A percentile compares a stretch with the other conserved stretches of the same genome.
Conservation (phyloP, 2,888 invertebrate genomes). For the Rugalucina vietnamica region DNA sequence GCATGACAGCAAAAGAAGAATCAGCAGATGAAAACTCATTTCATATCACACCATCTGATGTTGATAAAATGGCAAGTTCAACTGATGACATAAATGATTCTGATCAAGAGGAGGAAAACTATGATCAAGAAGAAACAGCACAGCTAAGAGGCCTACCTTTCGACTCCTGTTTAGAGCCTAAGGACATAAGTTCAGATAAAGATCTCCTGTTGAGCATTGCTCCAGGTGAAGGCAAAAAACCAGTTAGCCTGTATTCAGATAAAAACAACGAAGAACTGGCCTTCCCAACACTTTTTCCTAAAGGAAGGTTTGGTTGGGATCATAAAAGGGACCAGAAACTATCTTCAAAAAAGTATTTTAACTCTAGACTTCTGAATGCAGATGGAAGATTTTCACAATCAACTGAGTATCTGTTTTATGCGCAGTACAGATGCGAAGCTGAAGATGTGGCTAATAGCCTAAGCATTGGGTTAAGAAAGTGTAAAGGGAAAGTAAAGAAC, state of each 20-base stretch:
- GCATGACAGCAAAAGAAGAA: neutral
- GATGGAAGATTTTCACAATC: slow-evolving; percentile 52
- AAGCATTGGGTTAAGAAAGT: slow-evolving; percentile 28
- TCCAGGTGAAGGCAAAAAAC: slow-evolving; percentile 50
- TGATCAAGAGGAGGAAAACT: neutral
- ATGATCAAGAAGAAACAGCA: slow-evolving; percentile 28
- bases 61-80: neutral
- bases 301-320: slow-evolving; percentile 33
- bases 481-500: slow-evolving; percentile 28
- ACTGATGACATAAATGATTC: neutral
- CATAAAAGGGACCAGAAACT: slow-evolving; percentile 11
- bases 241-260: slow-evolving; percentile 22
- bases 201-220: slow-evolving; percentile 23
- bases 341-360: slow-evolving; percentile 44
- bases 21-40: neutral
- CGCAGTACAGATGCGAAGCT: slow-evolving; percentile 49
- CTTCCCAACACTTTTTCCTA: slow-evolving; percentile 47
- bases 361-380: slow-evolving; percentile 35
- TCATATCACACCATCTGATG: neutral
- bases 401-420: slow-evolving; percentile 60
- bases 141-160: slow-evolving; percentile 38
- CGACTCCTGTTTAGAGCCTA: slow-evolving; percentile 40
- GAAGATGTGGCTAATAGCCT: slow-evolving; percentile 50
- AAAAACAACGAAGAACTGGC: slow-evolving; percentile 36
- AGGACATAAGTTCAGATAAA: slow-evolving; percentile 38